Percentiles rank a stretch among this genome's conserved stretches.
Conservation (phyloP, 2,113 vertebrate species). For the Australoheros scitulus region DNA sequence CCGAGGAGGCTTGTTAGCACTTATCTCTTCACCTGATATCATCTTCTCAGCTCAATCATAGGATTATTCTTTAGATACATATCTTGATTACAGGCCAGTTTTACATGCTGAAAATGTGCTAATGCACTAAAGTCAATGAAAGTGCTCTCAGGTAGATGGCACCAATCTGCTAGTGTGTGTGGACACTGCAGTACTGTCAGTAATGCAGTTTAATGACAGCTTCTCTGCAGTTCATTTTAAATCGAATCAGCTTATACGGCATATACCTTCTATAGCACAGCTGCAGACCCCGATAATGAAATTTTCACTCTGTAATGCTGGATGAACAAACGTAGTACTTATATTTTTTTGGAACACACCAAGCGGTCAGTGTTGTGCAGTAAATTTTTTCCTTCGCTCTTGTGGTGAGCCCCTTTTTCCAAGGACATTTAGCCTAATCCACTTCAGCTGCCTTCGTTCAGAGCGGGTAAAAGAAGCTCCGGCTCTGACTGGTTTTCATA, state of each 20-base stretch:
- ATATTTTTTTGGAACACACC: conserved; percentile 71
- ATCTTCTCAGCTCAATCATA: conserved; percentile 30
- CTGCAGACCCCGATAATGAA: background rate
- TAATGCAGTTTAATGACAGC: background rate
- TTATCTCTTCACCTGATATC: conserved; percentile 49
- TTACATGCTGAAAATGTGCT: background rate
- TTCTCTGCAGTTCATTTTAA: background rate
- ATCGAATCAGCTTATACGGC: background rate
- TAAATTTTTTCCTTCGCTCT: conserved; percentile 74
- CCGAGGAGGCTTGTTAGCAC: conserved; percentile 19
- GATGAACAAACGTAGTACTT: conserved; percentile 42
- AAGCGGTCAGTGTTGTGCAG: conserved; percentile 78
- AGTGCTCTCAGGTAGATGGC: background rate
- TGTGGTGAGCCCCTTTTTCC: conserved; percentile 79
- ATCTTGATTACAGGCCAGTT: conserved; percentile 31
- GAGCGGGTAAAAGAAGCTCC: conserved; percentile 77
- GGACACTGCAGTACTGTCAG: background rate
- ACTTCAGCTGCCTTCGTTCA: conserved; percentile 81
- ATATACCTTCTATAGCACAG: background rate
- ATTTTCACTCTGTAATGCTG: background rate
- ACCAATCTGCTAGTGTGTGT: background rate
- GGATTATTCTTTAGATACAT: conserved; percentile 28
- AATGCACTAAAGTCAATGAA: background rate
- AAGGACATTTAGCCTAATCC: conserved; percentile 82
- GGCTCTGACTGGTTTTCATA: conserved; percentile 79